These are phyloP conservation scores for Neogobius melanostomus DNA, from an alignment of 2,113 vertebrate species.

Conservation along the genomic window DNA sequence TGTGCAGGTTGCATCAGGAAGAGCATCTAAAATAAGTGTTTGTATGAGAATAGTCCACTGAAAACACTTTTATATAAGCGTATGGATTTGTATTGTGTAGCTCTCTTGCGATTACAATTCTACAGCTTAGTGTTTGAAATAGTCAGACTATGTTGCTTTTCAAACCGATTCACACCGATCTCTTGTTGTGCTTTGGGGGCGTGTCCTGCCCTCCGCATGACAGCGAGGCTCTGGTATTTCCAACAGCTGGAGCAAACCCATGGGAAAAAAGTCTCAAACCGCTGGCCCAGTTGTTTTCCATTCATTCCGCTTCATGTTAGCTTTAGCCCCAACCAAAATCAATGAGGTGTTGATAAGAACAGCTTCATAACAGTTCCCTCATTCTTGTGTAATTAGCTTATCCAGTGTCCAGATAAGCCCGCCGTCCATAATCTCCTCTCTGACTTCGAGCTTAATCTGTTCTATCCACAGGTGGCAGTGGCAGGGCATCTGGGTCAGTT, in stretches of 20 bases:
- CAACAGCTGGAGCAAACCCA: conserved; percentile 66
- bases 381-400: conserved; percentile 18
- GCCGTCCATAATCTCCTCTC: conserved; percentile 33
- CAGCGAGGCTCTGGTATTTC: conserved; percentile 63
- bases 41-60: too few species aligned
- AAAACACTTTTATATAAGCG: too few species aligned
- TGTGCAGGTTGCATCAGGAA: too few species aligned
- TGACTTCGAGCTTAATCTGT: conserved; percentile 71
- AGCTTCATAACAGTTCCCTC: neutral
- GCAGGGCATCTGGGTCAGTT: conserved; percentile 47
- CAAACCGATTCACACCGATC: conserved; percentile 22
- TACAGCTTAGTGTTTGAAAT: too few species aligned
- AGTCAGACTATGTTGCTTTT: neutral
- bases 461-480: conserved; percentile 57
- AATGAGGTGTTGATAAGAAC: neutral
- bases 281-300: conserved; percentile 39
- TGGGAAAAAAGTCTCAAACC: conserved; percentile 58
- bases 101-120: too few species aligned
- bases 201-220: conserved; percentile 44
- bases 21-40: too few species aligned
- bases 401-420: conserved; percentile 19
- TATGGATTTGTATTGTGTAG: too few species aligned
- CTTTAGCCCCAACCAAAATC: neutral
- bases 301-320: conserved; percentile 20
- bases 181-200: conserved; percentile 24